Percentiles rank a stretch among this genome's conserved stretches.
Evolutionary conservation across 2,888 invertebrate species (phyloP).

Genomic region (Matsumyia berberina): DNA sequence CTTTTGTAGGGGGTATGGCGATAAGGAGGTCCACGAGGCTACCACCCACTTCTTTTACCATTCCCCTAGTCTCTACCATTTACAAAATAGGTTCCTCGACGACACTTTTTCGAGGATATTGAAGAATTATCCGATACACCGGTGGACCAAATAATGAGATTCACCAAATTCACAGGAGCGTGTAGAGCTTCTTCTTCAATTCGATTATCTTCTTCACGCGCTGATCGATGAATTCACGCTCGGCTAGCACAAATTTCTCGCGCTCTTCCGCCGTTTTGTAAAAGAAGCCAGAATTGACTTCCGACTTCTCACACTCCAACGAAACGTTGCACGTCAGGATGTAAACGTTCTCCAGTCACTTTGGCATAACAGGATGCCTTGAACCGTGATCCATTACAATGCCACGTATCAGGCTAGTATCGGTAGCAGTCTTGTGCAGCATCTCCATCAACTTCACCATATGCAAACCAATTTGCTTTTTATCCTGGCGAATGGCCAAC

Average conservation of each 20-base stretch:
- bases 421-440: conserved; percentile 95
- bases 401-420: conserved; percentile 92
- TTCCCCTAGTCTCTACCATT: too few species aligned
- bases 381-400: conserved; percentile 98
- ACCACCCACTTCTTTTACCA: too few species aligned
- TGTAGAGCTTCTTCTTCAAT: conserved; percentile 95
- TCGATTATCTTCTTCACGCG: conserved; percentile 96
- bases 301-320: conserved; percentile 99
- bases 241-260: conserved; percentile 96
- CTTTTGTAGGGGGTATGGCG: too few species aligned
- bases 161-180: too few species aligned
- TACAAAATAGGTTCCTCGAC: too few species aligned
- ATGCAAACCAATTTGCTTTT: conserved; percentile 93
- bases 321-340: conserved; percentile 99
- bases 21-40: too few species aligned
- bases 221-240: conserved; percentile 97
- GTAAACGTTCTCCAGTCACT: conserved; percentile 95
- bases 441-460: conserved; percentile 99
- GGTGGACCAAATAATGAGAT: too few species aligned
- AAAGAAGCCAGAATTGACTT: conserved; percentile 98
- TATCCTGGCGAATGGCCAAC: conserved; percentile 89
- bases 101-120: too few species aligned
- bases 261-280: conserved; percentile 99
- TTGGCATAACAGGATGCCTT: conserved; percentile 99
- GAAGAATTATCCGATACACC: too few species aligned